Base-by-base conservation (phyloP, 2,113 vertebrate genomes). In the Pontoporia blainvillei region DNA sequence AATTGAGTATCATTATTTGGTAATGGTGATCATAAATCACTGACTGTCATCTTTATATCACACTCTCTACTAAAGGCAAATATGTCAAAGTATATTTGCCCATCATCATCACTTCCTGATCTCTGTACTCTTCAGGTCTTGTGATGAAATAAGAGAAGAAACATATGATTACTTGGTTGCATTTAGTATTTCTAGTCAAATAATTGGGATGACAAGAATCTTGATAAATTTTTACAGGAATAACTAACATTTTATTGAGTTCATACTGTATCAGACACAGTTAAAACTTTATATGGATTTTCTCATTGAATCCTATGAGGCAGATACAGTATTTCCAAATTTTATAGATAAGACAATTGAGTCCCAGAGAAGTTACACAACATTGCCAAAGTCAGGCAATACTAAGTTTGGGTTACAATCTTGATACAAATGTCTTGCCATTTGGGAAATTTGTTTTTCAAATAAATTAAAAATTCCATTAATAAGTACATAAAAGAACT, bases 11-110 rank as follows among this genome's bases (percentile, higher is more conserved):
- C 71, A 64, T 89, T 95, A 95, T 90, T 94, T 85, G 29, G 57
- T 95, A 86, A 96, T 91, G 18, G 5, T 94, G 81, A 91, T 90
- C 79, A 94, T 96, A 97, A 96, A 83, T 95, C 94, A 95, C 29
- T 49, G 44, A 93, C 36, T 95, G 52, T 96, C 64, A 93, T 82
- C 29, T 96, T 39, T 25, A 17, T 34, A 75, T 67, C 62, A 84
- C 15, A 86, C 4, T 91, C 72, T 94, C 67, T 97, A 66, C n/a
- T 66, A 95, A 93, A 86, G 66, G 13, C 61, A 81, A 92, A 23
- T 27, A 27, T 49, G 64, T 88, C 90, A 81, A 94, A 83, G 25
- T 27, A 39, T 57, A 92, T 82, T 93, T 49, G 3, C 7, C 23
- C 52, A 41, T 52, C 13, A 59, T 59, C 23, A 54, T 91, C 66